phyloP scores from a whole-genome alignment of 2,797 vertebrate species.

The Artibeus jamaicensis region DNA sequence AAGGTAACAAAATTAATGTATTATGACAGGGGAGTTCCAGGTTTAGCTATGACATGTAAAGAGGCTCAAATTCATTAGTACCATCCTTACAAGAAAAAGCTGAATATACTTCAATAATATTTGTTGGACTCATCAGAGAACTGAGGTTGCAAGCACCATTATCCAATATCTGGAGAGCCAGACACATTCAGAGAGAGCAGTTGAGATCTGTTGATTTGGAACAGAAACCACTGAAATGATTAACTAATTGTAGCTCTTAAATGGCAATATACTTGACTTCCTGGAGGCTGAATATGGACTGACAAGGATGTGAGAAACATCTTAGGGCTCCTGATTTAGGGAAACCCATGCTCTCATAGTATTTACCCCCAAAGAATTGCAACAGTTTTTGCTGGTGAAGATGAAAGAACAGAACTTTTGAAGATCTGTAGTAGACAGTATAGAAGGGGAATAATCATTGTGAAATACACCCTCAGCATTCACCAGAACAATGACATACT shows the following conservation, averaged over 20 bases:
- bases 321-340: neutral
- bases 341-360: neutral
- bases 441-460: neutral
- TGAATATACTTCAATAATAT: neutral
- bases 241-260: neutral
- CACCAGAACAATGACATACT: neutral
- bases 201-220: neutral
- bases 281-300: neutral
- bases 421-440: accelerated
- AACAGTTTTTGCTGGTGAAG: neutral
- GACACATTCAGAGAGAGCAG: neutral
- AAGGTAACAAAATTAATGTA: neutral
- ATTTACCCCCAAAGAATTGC: neutral
- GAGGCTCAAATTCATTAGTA: neutral
- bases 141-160: neutral
- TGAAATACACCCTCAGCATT: neutral
- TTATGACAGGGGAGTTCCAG: neutral
- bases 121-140: neutral
- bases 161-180: neutral
- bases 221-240: neutral
- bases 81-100: neutral
- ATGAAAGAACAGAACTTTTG: neutral
- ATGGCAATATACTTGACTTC: neutral
- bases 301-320: neutral
- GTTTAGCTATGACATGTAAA: neutral